phyloP scores from a whole-genome alignment of 2,113 vertebrate species.

The Delphinus delphis region DNA sequence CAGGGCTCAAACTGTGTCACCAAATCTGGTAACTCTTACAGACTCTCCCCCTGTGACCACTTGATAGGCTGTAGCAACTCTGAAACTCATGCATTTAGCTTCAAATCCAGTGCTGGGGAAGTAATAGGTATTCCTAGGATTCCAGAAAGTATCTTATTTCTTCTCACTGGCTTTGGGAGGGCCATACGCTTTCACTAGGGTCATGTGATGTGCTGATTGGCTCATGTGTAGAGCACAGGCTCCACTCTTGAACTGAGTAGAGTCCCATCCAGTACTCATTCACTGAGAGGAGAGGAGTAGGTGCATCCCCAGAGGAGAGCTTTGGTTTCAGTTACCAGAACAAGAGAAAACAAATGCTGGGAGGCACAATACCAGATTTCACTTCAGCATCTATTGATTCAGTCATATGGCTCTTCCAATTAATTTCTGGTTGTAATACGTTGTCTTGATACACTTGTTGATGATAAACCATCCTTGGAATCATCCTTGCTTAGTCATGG shows the following conservation, averaged over 20 bases:
- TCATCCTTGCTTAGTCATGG: constrained; percentile 48
- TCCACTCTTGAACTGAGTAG: background rate
- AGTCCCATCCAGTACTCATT: background rate
- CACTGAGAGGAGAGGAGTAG: background rate
- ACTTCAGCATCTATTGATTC: constrained; percentile 16
- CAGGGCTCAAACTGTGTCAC: background rate
- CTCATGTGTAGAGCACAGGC: background rate
- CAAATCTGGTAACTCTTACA: background rate
- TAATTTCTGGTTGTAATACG: constrained; percentile 56
- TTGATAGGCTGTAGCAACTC: background rate
- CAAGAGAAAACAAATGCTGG: constrained; percentile 26
- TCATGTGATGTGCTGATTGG: background rate
- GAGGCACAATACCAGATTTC: constrained; percentile 43
- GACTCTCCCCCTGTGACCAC: background rate
- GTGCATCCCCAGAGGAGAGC: constrained; percentile 30
- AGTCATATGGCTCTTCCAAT: constrained; percentile 59
- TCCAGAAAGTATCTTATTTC: background rate
- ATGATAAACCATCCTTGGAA: constrained; percentile 33
- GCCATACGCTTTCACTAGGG: background rate
- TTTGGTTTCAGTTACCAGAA: constrained; percentile 33
- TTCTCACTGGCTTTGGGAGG: background rate
- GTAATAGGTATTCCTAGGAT: background rate
- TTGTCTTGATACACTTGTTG: constrained; percentile 54
- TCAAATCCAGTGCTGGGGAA: background rate
- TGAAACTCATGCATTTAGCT: background rate